phyloP scores from a whole-genome alignment of 2,113 vertebrate genomes.

The Mobula hypostoma region DNA sequence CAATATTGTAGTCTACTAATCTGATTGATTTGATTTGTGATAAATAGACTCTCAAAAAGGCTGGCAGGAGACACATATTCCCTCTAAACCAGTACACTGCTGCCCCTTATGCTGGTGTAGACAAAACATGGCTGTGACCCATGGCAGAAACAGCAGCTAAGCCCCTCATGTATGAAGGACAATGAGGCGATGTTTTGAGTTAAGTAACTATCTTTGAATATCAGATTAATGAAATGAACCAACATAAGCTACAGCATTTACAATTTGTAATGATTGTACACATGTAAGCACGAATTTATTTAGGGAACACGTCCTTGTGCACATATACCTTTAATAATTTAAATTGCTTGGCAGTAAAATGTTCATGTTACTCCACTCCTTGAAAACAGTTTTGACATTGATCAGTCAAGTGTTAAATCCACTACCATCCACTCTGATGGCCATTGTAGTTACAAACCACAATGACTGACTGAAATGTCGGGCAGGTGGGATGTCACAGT shows the following conservation, averaged over 20 bases:
- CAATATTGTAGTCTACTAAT: not conserved
- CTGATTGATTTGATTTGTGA: too few relatives aligned
- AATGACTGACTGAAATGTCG: not conserved
- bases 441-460: constrained; percentile 4
- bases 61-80: not conserved
- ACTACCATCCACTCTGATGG: not conserved
- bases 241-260: not conserved
- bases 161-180: not conserved
- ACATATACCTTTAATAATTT: not conserved
- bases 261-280: not conserved
- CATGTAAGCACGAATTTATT: not conserved
- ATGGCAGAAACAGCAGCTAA: not conserved
- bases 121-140: not conserved
- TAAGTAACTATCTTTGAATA: not conserved
- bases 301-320: not conserved
- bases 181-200: not conserved
- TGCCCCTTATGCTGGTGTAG: not conserved
- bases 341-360: not conserved
- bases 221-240: not conserved
- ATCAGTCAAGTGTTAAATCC: constrained; percentile 29
- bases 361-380: not conserved
- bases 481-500: constrained; percentile 4
- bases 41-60: not conserved
- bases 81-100: not conserved
- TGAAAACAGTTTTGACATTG: constrained; percentile 18